Conservation (phyloP, 2,113 vertebrate genomes). For the Malurus alboscapulatus region DNA sequence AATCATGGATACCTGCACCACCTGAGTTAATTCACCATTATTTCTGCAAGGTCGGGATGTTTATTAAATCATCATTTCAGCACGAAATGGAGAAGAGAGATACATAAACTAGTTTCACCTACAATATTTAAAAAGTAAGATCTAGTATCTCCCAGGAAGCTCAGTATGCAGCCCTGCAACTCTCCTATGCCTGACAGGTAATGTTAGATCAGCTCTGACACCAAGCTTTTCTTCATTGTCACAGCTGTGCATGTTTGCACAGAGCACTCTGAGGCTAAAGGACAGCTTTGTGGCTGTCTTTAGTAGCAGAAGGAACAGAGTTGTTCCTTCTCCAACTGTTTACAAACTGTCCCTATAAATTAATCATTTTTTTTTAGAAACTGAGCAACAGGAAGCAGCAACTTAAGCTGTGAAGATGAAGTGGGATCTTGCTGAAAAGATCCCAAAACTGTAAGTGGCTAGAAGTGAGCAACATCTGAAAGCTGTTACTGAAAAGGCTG, state of each 20-base stretch:
- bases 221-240: neutral
- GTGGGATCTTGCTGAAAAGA: neutral
- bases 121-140: neutral
- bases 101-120: neutral
- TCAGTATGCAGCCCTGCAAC: neutral
- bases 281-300: neutral
- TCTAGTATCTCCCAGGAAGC: neutral
- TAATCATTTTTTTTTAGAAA: neutral
- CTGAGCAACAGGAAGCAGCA: neutral
- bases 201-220: neutral
- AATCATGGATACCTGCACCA: neutral
- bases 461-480: neutral
- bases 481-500: neutral
- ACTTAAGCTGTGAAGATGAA: neutral
- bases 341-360: neutral
- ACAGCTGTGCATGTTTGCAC: neutral
- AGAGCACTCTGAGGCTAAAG: neutral
- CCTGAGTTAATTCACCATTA: neutral
- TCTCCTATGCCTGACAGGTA: neutral
- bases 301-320: neutral
- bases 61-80: neutral
- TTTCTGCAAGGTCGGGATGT: neutral
- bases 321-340: neutral
- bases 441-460: neutral
- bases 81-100: neutral